These are phyloP conservation scores for Macrotrachela quadricornifera DNA, from an alignment of 1,140 invertebrate species.

Conservation along the genomic window DNA sequence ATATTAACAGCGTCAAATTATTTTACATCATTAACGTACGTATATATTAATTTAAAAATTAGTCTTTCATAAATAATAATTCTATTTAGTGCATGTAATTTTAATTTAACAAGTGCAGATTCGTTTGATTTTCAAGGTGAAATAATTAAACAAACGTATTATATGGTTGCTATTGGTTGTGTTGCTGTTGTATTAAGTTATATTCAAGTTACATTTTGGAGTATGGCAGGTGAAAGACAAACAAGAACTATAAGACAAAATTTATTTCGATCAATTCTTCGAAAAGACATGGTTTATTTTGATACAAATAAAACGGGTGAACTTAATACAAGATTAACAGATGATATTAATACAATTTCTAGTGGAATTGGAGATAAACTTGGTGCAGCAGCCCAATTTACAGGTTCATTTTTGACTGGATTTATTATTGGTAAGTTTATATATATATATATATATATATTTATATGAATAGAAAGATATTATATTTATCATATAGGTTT, in stretches of 20 bases:
- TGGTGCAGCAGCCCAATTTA: slow-evolving; percentile 43
- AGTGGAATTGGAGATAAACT: slow-evolving; percentile 73
- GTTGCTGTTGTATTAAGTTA: slow-evolving; percentile 11
- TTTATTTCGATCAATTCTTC: slow-evolving; percentile 48
- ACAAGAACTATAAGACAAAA: slow-evolving; percentile 15
- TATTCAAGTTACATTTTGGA: slow-evolving; percentile 17
- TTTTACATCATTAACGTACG: too few species aligned
- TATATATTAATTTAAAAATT: too few species aligned
- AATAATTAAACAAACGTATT: background rate
- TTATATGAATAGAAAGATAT: too few species aligned
- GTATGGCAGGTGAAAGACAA: slow-evolving; percentile 19
- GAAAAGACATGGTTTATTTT: slow-evolving; percentile 76
- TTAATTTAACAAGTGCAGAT: too few species aligned
- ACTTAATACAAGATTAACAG: slow-evolving; percentile 54
- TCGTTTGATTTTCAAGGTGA: too few species aligned
- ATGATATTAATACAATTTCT: slow-evolving; percentile 59
- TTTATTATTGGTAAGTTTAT: slow-evolving; percentile 13
- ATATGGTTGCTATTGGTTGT: background rate
- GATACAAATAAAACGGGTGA: slow-evolving; percentile 63
- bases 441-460: too few species aligned
- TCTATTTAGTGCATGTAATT: too few species aligned
- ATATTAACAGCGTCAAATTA: too few species aligned
- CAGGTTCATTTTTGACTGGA: slow-evolving; percentile 18
- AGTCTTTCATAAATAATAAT: too few species aligned
- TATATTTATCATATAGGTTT: slow-evolving; percentile 14